phyloP scores from a whole-genome alignment of 2,113 vertebrate genomes.

The Phyllopteryx taeniolatus region DNA sequence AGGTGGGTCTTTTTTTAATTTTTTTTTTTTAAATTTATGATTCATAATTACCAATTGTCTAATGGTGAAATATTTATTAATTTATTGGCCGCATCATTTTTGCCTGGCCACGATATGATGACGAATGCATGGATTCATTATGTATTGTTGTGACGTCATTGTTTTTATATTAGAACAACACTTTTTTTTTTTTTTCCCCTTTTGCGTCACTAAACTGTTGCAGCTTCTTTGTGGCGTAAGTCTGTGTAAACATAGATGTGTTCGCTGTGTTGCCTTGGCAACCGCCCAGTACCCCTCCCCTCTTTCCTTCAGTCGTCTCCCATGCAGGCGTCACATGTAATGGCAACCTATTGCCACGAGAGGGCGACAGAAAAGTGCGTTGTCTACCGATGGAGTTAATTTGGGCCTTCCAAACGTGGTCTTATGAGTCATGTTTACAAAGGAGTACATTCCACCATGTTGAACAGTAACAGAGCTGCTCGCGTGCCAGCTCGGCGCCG shows the following conservation, averaged over 20 bases:
- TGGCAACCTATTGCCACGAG: neutral
- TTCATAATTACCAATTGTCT: too few relatives aligned
- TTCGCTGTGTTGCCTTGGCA: slow-evolving; percentile 48
- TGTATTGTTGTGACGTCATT: neutral
- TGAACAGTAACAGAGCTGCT: neutral
- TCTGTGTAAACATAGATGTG: neutral
- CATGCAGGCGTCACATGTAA: neutral
- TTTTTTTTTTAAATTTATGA: too few relatives aligned
- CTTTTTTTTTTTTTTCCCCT: neutral
- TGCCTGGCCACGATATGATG: neutral
- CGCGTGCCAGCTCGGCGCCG: neutral
- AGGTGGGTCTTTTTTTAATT: too few relatives aligned
- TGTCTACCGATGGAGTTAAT: neutral
- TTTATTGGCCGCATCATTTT: neutral
- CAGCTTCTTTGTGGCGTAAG: neutral
- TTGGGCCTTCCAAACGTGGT: neutral
- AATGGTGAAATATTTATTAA: too few relatives aligned
- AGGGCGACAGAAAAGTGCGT: neutral
- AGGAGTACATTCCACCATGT: neutral
- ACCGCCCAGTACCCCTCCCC: slow-evolving; percentile 6
- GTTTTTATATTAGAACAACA: neutral
- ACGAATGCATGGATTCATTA: neutral
- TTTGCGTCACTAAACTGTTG: neutral
- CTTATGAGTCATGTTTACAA: neutral
- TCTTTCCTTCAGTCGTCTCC: neutral